These are phyloP conservation scores for Antidorcas marsupialis DNA, from an alignment of 2,113 vertebrate genomes.

Conservation along the genomic window DNA sequence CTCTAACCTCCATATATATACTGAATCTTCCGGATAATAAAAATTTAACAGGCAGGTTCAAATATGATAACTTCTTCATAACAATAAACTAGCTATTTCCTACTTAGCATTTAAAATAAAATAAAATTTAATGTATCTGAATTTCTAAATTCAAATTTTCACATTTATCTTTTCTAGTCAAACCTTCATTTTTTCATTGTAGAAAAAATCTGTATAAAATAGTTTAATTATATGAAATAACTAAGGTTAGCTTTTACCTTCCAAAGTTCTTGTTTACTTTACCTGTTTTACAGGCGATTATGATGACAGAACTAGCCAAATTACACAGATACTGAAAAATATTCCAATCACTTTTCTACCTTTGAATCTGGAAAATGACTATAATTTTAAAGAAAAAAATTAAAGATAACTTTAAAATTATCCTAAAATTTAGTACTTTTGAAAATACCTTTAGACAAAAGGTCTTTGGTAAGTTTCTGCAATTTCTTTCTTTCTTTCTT, in stretches of 20 bases:
- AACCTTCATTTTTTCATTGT: background rate
- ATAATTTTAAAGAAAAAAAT: background rate
- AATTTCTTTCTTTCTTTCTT: background rate
- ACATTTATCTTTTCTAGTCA: conserved; percentile 5
- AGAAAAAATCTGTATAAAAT: background rate
- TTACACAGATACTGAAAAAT: background rate
- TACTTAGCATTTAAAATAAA: conserved; percentile 27
- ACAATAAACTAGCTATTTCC: background rate
- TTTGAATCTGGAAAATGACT: conserved; percentile 15
- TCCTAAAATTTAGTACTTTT: background rate
- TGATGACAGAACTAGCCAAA: background rate
- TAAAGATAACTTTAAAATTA: conserved; percentile 11
- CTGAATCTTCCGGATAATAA: background rate
- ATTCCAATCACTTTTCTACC: background rate
- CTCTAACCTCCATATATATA: background rate
- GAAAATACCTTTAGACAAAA: conserved; percentile 18
- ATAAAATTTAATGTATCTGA: background rate
- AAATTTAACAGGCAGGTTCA: background rate
- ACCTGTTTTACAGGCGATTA: background rate
- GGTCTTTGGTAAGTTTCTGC: background rate
- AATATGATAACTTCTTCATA: background rate
- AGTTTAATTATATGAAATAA: background rate
- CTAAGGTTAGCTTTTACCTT: background rate
- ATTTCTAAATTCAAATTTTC: conserved; percentile 28
- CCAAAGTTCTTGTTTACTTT: background rate